Conservation (phyloP, 1,140 invertebrate species). For the Mya arenaria region DNA sequence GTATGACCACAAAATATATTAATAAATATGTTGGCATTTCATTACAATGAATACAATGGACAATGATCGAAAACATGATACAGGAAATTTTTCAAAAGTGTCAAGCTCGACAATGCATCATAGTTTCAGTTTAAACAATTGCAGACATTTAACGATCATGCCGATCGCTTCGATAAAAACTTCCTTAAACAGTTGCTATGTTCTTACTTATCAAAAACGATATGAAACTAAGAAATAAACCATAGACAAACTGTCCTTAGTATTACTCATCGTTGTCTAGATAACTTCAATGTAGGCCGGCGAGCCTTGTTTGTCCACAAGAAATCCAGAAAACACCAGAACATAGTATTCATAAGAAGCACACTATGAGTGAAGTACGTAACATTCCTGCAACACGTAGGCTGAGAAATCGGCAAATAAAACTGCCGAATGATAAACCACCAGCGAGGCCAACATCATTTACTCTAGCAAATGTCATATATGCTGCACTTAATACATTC, state of each 20-base stretch:
- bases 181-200: neutral
- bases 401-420: constrained; percentile 22
- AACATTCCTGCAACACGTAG: constrained; percentile 34
- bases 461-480: constrained; percentile 1
- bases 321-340: constrained; percentile 2
- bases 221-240: neutral
- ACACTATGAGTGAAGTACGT: neutral
- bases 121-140: no score
- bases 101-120: no score
- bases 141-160: neutral
- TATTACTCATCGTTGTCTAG: neutral
- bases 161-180: neutral
- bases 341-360: constrained; percentile 3
- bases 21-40: neutral
- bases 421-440: constrained; percentile 3
- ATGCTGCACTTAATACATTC: no score
- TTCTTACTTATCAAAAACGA: neutral
- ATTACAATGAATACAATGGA: no score
- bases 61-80: no score
- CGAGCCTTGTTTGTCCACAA: constrained; percentile 19
- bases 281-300: constrained; percentile 4
- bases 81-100: neutral
- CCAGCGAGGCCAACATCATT: constrained; percentile 12
- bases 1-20: neutral
- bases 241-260: neutral